phyloP scores from a whole-genome alignment of 1,140 invertebrate genomes.

The Cotesia vestalis region DNA sequence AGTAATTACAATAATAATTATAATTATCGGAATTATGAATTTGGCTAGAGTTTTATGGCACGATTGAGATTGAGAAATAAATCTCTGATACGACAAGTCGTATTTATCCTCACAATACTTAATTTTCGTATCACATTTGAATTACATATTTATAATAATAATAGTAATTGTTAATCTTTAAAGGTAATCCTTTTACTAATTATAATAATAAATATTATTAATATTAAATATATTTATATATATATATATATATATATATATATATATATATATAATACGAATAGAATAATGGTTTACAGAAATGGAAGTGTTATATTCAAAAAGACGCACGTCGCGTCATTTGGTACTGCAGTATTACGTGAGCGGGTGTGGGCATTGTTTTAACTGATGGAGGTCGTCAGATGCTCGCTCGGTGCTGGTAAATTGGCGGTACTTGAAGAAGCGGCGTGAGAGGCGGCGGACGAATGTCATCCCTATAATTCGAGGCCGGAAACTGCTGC shows the following conservation, averaged over 20 bases:
- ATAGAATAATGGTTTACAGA: not conserved
- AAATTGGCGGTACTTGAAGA: constrained; percentile 65
- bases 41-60: not conserved
- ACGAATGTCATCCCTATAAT: constrained; percentile 61
- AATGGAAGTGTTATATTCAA: constrained; percentile 40
- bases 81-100: constrained; percentile 7
- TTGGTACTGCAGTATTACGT: constrained; percentile 50
- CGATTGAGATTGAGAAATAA: not conserved
- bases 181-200: no score
- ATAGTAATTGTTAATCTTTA: no score
- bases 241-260: no score
- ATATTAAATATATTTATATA: no score
- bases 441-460: constrained; percentile 62
- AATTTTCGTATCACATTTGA: constrained; percentile 36
- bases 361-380: constrained; percentile 48
- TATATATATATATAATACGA: not conserved
- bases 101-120: constrained; percentile 11
- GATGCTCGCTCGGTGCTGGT: constrained; percentile 70
- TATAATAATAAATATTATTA: no score
- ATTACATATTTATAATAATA: constrained; percentile 24
- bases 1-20: no score
- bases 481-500: constrained; percentile 69
- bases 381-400: constrained; percentile 58
- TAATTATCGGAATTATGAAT: not conserved
- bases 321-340: constrained; percentile 55